Conservation (phyloP, 2,888 invertebrate species). For the Dioctria rufipes region DNA sequence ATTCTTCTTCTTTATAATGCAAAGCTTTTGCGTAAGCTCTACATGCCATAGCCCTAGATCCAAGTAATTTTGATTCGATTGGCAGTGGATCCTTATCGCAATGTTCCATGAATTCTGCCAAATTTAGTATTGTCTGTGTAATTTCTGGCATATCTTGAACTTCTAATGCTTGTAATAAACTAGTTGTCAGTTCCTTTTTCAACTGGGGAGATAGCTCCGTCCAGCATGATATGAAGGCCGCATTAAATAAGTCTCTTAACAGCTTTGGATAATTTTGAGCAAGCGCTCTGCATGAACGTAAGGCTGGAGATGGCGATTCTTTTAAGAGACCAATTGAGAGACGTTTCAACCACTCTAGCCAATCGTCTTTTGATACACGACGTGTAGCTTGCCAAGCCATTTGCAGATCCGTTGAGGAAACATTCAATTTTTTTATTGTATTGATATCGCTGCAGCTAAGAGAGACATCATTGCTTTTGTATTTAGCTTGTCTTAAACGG, state of each 20-base stretch:
- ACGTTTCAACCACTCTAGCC: slow-evolving; percentile 96
- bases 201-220: slow-evolving; percentile 86
- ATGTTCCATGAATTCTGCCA: slow-evolving; percentile 99
- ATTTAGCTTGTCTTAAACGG: slow-evolving; percentile 77
- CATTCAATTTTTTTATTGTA: slow-evolving; percentile 85
- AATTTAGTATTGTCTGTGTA: slow-evolving; percentile 95
- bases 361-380: slow-evolving; percentile 97
- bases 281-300: slow-evolving; percentile 91
- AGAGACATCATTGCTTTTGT: slow-evolving; percentile 81
- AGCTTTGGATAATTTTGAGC: slow-evolving; percentile 96
- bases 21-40: slow-evolving; percentile 80
- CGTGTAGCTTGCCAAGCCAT: slow-evolving; percentile 93
- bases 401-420: slow-evolving; percentile 87
- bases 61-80: slow-evolving; percentile 87
- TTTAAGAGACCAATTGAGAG: slow-evolving; percentile 94
- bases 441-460: slow-evolving; percentile 79
- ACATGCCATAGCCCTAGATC: slow-evolving; percentile 95
- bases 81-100: slow-evolving; percentile 97
- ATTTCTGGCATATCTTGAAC: slow-evolving; percentile 96
- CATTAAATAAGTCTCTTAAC: slow-evolving; percentile 97
- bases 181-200: slow-evolving; percentile 88
- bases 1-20: slow-evolving; percentile 90
- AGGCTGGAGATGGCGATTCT: slow-evolving; percentile 95
- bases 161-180: slow-evolving; percentile 89
- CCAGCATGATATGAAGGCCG: slow-evolving; percentile 99